Evolutionary conservation across 2,113 vertebrate genomes (phyloP).

Genomic region (Cryptotis parvus): DNA sequence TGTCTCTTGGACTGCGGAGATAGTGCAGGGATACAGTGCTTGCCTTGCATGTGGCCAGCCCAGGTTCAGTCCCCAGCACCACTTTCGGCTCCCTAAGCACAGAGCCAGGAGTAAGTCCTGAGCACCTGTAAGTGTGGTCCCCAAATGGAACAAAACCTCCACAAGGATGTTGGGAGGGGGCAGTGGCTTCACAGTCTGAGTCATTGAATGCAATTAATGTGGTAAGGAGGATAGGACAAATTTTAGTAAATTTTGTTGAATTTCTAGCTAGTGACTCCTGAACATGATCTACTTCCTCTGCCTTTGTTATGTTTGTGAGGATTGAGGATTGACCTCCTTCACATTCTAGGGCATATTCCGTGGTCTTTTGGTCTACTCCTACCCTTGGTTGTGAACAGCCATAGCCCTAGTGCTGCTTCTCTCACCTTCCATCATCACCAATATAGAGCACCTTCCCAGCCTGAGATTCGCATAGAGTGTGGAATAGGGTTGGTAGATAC

Average conservation of each 20-base stretch:
- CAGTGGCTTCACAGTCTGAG: neutral
- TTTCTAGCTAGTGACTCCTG: neutral
- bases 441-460: neutral
- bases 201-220: constrained; percentile 35
- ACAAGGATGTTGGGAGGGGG: neutral
- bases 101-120: too few species aligned
- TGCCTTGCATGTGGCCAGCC: too few species aligned
- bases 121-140: too few species aligned
- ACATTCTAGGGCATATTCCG: neutral
- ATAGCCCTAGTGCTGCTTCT: neutral
- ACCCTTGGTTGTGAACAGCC: neutral
- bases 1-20: neutral
- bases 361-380: neutral
- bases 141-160: too few species aligned
- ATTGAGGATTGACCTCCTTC: neutral
- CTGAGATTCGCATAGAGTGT: neutral
- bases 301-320: neutral
- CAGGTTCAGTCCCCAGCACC: too few species aligned
- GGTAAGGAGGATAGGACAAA: constrained; percentile 42
- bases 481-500: neutral
- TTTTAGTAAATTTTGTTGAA: constrained; percentile 20
- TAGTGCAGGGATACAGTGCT: too few species aligned
- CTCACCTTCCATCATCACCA: neutral
- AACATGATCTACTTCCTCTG: neutral
- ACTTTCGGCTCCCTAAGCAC: too few species aligned